phyloP scores from a whole-genome alignment of 2,888 invertebrate genomes.

The Drosophila borealis region DNA sequence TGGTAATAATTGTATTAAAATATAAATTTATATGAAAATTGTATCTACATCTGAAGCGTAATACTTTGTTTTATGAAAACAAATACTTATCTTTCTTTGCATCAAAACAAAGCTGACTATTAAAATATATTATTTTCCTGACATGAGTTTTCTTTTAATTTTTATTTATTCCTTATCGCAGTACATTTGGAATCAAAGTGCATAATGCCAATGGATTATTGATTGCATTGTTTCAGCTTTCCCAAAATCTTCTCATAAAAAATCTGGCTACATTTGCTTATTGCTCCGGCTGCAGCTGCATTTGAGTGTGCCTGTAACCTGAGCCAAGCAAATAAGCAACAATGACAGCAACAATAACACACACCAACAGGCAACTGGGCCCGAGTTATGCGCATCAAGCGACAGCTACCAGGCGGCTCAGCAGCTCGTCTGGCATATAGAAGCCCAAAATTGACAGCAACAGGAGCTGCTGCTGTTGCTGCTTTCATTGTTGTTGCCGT shows the following conservation, averaged over 20 bases:
- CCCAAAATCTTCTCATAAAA: constrained; percentile 2
- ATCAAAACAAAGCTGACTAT: too few species aligned
- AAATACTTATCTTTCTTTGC: too few species aligned
- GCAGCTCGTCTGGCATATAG: constrained; percentile 54
- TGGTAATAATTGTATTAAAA: too few species aligned
- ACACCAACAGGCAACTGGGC: constrained; percentile 42
- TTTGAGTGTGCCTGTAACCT: constrained; percentile 49
- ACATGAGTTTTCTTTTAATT: neutral
- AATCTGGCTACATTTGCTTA: constrained; percentile 11
- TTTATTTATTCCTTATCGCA: neutral
- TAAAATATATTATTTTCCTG: too few species aligned
- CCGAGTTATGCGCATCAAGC: constrained; percentile 42
- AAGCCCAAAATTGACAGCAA: constrained; percentile 69
- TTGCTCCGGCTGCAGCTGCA: constrained; percentile 25
- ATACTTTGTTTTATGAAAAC: too few species aligned
- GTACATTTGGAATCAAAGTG: neutral
- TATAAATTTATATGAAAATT: too few species aligned
- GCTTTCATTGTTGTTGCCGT: constrained; percentile 15
- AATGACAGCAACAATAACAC: constrained; percentile 23
- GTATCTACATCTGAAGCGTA: too few species aligned
- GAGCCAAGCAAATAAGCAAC: constrained; percentile 35
- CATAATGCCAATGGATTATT: constrained; percentile 4
- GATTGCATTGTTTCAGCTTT: neutral
- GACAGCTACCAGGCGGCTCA: constrained; percentile 54
- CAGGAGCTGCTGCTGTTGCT: constrained; percentile 57